phyloP scores from a whole-genome alignment of 1,140 invertebrate species.

The Paraescarpia echinospica region DNA sequence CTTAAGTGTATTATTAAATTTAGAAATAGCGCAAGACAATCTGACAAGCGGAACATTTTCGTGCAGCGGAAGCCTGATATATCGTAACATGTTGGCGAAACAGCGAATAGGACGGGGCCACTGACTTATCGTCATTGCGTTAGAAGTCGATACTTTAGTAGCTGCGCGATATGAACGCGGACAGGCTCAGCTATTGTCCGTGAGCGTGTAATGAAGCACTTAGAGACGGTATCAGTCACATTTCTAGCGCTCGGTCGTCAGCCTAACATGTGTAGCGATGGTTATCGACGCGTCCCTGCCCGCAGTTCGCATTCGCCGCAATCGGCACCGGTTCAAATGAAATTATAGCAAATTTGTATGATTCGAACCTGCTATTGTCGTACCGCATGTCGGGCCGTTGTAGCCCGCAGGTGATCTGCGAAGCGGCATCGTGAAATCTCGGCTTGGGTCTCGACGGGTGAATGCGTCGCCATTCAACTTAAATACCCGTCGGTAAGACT shows the following conservation, averaged over 20 bases:
- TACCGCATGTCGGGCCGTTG: neutral
- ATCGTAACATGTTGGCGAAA: neutral
- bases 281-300: neutral
- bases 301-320: neutral
- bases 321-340: neutral
- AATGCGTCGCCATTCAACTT: neutral
- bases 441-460: neutral
- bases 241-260: neutral
- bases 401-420: neutral
- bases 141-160: slow-evolving; percentile 6
- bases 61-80: neutral
- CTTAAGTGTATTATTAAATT: neutral
- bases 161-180: neutral
- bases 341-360: slow-evolving; percentile 6
- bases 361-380: neutral
- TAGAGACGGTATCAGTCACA: neutral
- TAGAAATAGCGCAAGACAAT: neutral
- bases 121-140: neutral
- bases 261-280: slow-evolving; percentile 3
- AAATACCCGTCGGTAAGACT: neutral
- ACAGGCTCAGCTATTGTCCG: neutral
- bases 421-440: neutral
- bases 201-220: neutral
- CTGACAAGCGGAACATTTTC: neutral
- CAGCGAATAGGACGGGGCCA: neutral